Percentiles rank a stretch among this genome's conserved stretches.
Evolutionary conservation across 2,888 invertebrate species (phyloP).

Genomic region (Stenichneumon culpator): DNA sequence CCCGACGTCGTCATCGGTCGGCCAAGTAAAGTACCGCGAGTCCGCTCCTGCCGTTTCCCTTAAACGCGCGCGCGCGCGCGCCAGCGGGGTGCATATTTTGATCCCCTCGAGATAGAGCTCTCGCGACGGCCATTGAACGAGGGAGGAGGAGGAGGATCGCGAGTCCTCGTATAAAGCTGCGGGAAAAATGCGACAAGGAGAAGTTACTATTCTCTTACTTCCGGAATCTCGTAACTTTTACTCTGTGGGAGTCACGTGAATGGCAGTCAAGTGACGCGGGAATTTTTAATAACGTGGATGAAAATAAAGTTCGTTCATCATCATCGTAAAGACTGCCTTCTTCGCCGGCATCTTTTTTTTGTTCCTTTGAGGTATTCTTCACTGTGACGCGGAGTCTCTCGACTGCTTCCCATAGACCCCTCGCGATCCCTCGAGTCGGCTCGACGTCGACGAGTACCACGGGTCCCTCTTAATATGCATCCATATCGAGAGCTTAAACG

Average conservation of each 20-base stretch:
- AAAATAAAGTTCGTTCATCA: slow-evolving; percentile 52
- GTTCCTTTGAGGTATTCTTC: neutral
- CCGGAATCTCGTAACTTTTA: slow-evolving; percentile 36
- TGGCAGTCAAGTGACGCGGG: slow-evolving; percentile 14
- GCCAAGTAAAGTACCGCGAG: slow-evolving; percentile 14
- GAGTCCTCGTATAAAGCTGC: neutral
- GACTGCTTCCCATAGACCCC: slow-evolving; percentile 22
- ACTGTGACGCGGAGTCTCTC: slow-evolving; percentile 14
- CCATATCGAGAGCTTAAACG: slow-evolving; percentile 20
- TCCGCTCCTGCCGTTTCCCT: slow-evolving; percentile 18
- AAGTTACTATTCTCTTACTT: slow-evolving; percentile 29
- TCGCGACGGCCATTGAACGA: slow-evolving; percentile 23
- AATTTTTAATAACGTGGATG: slow-evolving; percentile 34
- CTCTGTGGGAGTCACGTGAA: slow-evolving; percentile 28
- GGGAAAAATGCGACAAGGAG: slow-evolving; percentile 25
- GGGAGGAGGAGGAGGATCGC: neutral
- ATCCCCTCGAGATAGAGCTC: slow-evolving; percentile 39
- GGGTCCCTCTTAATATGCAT: slow-evolving; percentile 35
- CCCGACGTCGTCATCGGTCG: neutral
- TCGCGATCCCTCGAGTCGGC: slow-evolving; percentile 8
- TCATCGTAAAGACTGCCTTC: slow-evolving; percentile 16
- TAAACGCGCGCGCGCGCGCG: neutral
- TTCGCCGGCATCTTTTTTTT: neutral
- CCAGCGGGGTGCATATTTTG: slow-evolving; percentile 52
- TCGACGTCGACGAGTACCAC: slow-evolving; percentile 31